phyloP scores from a whole-genome alignment of 2,113 vertebrate genomes.

The Rhea pennata region DNA sequence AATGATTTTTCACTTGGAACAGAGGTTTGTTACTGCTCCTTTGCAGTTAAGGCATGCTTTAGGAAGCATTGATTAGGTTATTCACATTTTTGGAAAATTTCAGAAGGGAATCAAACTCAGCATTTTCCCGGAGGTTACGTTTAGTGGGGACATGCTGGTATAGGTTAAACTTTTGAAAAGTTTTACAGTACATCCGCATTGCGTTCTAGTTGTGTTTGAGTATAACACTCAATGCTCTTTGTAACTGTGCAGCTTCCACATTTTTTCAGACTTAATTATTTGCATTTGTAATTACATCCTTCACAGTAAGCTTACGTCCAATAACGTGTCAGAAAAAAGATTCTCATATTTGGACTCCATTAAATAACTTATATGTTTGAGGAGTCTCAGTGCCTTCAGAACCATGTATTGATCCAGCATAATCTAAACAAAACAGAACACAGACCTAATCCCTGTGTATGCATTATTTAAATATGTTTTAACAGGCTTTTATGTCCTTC shows the following conservation, averaged over 20 bases:
- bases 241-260: neutral
- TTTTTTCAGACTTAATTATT: neutral
- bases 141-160: neutral
- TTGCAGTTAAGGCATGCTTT: neutral
- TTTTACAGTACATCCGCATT: rapidly evolving
- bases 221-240: neutral
- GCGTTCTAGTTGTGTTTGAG: neutral
- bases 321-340: neutral
- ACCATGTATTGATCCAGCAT: neutral
- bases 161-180: neutral
- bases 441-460: neutral
- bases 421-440: neutral
- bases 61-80: neutral
- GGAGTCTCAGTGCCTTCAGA: neutral
- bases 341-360: neutral
- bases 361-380: neutral
- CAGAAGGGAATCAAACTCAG: neutral
- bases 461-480: neutral
- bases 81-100: neutral
- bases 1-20: neutral
- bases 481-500: neutral
- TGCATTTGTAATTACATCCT: neutral
- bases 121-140: neutral
- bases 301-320: neutral
- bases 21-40: neutral